phyloP scores from a whole-genome alignment of 2,797 vertebrate species.

The Arrhamphus sclerolepis region DNA sequence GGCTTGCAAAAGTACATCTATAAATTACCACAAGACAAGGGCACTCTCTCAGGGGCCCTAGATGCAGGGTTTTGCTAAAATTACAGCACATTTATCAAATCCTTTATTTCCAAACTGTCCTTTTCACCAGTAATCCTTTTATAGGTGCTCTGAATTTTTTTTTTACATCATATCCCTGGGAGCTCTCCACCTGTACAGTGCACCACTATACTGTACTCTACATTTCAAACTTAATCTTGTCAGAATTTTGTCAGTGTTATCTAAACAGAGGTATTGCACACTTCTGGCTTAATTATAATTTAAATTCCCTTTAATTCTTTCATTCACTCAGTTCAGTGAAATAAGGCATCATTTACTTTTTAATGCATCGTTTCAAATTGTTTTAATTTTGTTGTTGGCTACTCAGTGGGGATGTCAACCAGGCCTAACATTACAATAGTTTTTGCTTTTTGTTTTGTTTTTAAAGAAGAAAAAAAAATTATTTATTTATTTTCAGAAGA shows the following conservation, averaged over 20 bases:
- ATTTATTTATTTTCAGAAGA: too few relatives aligned
- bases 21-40: constrained; percentile 78
- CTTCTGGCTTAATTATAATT: not conserved
- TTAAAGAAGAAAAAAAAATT: too few relatives aligned
- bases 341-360: not conserved
- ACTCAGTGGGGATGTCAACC: too few relatives aligned
- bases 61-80: constrained; percentile 66
- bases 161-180: constrained; percentile 40
- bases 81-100: constrained; percentile 77
- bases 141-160: constrained; percentile 53
- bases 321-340: not conserved
- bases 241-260: constrained; percentile 13
- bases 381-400: too few relatives aligned
- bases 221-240: constrained; percentile 23
- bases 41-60: constrained; percentile 64
- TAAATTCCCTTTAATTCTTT: not conserved
- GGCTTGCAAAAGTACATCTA: constrained; percentile 67
- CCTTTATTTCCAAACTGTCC: constrained; percentile 62
- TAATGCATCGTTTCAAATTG: too few relatives aligned
- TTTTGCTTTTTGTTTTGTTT: too few relatives aligned
- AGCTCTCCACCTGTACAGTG: constrained; percentile 22
- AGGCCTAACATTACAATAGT: too few relatives aligned
- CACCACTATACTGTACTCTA: constrained; percentile 11
- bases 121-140: constrained; percentile 57
- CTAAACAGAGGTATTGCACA: constrained; percentile 13